These are phyloP conservation scores for Ammodramus savannarum DNA, from an alignment of 2,113 vertebrate genomes.

Conservation along the genomic window DNA sequence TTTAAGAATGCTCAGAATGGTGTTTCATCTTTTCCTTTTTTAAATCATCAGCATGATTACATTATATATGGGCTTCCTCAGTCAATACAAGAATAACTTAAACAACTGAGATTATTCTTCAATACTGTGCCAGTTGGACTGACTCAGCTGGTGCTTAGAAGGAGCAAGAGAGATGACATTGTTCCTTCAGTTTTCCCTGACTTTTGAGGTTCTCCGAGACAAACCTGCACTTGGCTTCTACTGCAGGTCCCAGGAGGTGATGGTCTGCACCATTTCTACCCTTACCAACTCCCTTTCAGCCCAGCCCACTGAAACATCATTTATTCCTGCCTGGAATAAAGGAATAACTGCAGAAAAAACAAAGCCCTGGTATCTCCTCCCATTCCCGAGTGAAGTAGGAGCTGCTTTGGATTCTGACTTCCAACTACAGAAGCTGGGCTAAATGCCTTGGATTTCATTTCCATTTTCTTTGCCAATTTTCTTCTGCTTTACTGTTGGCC, in stretches of 20 bases:
- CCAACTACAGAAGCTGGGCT: neutral
- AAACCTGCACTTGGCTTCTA: neutral
- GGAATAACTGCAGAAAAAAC: neutral
- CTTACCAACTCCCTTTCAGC: neutral
- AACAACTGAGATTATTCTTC: neutral
- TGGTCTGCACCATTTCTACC: accelerated
- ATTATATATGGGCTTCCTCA: neutral
- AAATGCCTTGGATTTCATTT: neutral
- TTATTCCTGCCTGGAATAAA: neutral
- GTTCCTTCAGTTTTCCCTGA: neutral
- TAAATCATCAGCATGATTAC: neutral
- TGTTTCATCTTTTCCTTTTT: neutral
- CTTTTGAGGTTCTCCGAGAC: neutral
- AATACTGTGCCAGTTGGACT: too few relatives aligned
- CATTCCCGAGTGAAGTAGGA: neutral
- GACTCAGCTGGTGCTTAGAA: neutral
- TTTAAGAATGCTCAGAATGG: neutral
- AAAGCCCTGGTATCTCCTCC: neutral
- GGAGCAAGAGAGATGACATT: neutral
- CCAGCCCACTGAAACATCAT: neutral
- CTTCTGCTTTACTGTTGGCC: neutral
- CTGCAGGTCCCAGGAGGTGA: neutral
- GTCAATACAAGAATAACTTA: neutral
- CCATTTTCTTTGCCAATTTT: neutral
- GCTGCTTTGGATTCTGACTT: neutral